Evolutionary conservation across 2,888 invertebrate genomes (phyloP), one percentile per base, ranked within the genome.

Genomic region (Leucania comma): DNA sequence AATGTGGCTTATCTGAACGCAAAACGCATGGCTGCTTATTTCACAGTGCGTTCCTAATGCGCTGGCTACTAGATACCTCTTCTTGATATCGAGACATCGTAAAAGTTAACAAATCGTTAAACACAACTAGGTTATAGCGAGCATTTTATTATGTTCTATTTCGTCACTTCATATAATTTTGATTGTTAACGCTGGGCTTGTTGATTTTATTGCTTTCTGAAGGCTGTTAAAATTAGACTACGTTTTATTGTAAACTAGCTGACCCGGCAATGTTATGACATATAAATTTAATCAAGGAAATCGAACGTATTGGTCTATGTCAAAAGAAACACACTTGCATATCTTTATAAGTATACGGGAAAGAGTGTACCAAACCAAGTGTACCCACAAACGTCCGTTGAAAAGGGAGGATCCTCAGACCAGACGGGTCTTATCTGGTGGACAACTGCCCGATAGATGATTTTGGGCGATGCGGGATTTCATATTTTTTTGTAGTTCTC

Each of bases 141-240:
- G 53, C 3, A 53, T 58, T 76, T 73, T 66, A 79, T 75, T 73
- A 24, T 80, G 59, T 46, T 51, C 46, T 46, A 75, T 77, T 77
- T 51, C 62, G 26, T 63, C 46, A 62, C 51, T 32, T 75, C 54
- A 51, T 77, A 46, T 32, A 32, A 57, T 58, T 48, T 29, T 60
- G 56, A 79, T 65, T 79, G 66, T 59, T 66, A 62, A 29, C 50
- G 6, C 46, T 10, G n/a, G 54, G 2, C 62, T 63, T 26, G 46
- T 75, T 75, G 20, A 4, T 51, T 80, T 77, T 75, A 80, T 80
- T 38, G 38, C 54, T 32, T 48, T 73, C 29, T 42, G 51, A 61
- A 73, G 56, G 35, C 35, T 50, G n/a, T 72, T n/a, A 22, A 24
- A 73, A 73, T 73, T 62, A 58, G 72, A 22, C 14, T 38, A 17